Conservation (phyloP, 2,888 invertebrate species). For the Caenorhabditis macrosperma region DNA sequence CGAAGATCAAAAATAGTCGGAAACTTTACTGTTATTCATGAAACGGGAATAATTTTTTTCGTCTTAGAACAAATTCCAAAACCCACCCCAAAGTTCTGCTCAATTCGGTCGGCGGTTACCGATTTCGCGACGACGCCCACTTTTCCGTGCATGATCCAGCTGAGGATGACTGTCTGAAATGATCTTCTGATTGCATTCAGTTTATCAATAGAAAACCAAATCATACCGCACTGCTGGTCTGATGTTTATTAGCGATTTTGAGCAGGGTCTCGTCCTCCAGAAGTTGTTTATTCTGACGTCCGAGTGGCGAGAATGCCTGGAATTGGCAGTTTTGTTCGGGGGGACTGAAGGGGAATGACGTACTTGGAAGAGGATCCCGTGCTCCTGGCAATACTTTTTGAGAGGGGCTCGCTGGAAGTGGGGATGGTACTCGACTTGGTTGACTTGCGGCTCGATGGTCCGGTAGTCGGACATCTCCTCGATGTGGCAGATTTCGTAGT, state of each 20-base stretch:
- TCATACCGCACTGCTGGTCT: constrained; percentile 66
- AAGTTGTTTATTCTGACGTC: constrained; percentile 80
- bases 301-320: constrained; percentile 82
- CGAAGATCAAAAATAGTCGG: too few relatives aligned
- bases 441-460: constrained; percentile 62
- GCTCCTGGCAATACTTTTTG: constrained; percentile 77
- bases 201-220: constrained; percentile 1
- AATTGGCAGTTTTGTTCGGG: constrained; percentile 7
- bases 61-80: too few relatives aligned
- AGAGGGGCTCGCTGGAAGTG: constrained; percentile 46
- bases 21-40: too few relatives aligned
- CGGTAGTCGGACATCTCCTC: constrained; percentile 83
- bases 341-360: too few relatives aligned
- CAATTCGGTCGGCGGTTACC: constrained; percentile 62
- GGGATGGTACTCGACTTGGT: constrained; percentile 65
- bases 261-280: constrained; percentile 84
- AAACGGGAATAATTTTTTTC: too few relatives aligned
- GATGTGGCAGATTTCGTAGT: constrained; percentile 86
- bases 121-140: constrained; percentile 82
- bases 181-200: background rate
- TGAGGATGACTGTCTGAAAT: constrained; percentile 82
- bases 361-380: constrained; percentile 80
- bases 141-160: constrained; percentile 87
- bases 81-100: constrained; percentile 22
- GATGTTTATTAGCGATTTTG: constrained; percentile 84